Conservation (phyloP, 2,797 vertebrate species). For the Heterohyrax brucei region DNA sequence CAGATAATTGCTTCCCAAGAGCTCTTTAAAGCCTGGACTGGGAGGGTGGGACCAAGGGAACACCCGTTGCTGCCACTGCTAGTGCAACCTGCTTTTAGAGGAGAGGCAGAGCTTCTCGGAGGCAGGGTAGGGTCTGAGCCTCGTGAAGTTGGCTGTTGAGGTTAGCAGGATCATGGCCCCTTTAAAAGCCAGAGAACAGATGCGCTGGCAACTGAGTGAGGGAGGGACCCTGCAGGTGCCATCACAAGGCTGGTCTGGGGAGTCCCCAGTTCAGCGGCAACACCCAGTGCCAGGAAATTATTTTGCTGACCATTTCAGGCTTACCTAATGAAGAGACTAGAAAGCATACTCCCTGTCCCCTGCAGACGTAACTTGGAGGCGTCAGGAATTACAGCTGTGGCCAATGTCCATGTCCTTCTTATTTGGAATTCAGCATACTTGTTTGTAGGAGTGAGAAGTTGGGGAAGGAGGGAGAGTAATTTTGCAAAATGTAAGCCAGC, state of each 20-base stretch:
- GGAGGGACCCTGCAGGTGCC: background rate
- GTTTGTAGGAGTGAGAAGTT: constrained; percentile 43
- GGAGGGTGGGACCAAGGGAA: background rate
- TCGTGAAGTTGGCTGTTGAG: background rate
- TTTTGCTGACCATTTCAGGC: background rate
- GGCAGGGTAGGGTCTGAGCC: background rate
- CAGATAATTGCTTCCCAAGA: constrained; percentile 50
- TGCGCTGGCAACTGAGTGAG: background rate
- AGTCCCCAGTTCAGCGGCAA: background rate
- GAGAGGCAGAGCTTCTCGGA: background rate
- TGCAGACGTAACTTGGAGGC: background rate
- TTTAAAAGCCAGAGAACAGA: constrained; percentile 14
- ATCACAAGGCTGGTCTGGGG: background rate
- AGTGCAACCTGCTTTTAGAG: background rate
- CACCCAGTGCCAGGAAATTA: background rate
- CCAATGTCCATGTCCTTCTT: background rate
- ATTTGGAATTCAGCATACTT: constrained; percentile 18
- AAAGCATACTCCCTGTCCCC: background rate
- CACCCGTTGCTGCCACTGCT: background rate
- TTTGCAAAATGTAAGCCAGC: background rate
- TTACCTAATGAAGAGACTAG: background rate
- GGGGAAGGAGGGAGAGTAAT: background rate
- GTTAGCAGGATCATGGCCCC: background rate
- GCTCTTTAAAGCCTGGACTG: background rate
- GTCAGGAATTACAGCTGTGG: background rate